phyloP scores from a whole-genome alignment of 2,797 vertebrate species.

The Salmo trutta region DNA sequence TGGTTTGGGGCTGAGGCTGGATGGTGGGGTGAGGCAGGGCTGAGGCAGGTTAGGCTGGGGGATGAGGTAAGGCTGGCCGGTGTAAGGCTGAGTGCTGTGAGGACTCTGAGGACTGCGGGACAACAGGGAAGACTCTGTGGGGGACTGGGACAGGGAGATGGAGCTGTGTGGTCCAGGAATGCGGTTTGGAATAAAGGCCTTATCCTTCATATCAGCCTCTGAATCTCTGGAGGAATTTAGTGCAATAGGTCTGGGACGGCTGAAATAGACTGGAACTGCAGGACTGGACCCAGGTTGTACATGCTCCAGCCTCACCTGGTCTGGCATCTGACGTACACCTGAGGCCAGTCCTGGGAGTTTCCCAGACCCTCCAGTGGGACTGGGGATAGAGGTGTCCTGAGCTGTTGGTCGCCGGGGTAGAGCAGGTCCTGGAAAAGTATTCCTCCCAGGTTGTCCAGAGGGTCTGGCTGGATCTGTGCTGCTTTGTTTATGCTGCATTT shows the following conservation, averaged over 20 bases:
- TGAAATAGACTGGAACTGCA: constrained; percentile 59
- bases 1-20: constrained; percentile 47
- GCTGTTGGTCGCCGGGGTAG: neutral
- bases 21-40: constrained; percentile 4
- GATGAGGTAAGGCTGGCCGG: constrained; percentile 51
- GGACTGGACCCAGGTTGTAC: constrained; percentile 9
- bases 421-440: constrained; percentile 27
- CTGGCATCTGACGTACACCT: constrained; percentile 18
- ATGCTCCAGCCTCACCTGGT: constrained; percentile 37
- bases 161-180: constrained; percentile 58
- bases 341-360: constrained; percentile 23
- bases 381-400: constrained; percentile 36
- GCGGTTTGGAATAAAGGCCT: constrained; percentile 58
- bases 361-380: constrained; percentile 26
- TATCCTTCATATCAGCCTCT: constrained; percentile 51
- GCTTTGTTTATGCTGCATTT: constrained; percentile 50
- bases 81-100: constrained; percentile 54
- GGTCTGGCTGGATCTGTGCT: constrained; percentile 41
- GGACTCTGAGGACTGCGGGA: constrained; percentile 57
- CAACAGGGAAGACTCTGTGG: constrained; percentile 63
- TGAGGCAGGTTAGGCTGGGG: constrained; percentile 28
- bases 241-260: constrained; percentile 68
- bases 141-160: constrained; percentile 57
- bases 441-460: constrained; percentile 40
- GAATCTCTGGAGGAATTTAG: constrained; percentile 55